Evolutionary conservation across 2,797 vertebrate species (phyloP).

Genomic region (Pristis pectinata): DNA sequence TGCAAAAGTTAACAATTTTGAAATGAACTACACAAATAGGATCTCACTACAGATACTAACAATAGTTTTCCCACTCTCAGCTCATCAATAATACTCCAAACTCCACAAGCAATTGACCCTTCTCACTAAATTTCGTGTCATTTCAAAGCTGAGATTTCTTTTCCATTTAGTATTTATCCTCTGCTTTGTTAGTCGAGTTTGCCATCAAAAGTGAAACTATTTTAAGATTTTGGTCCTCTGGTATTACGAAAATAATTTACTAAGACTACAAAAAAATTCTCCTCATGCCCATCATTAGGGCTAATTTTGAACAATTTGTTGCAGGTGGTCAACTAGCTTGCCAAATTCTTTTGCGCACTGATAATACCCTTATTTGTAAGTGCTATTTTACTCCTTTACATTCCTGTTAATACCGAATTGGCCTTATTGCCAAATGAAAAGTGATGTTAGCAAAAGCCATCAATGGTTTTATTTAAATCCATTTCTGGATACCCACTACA

Average conservation of each 20-base stretch:
- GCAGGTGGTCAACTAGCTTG: neutral
- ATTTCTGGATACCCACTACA: neutral
- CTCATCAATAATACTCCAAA: neutral
- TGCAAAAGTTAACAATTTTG: neutral
- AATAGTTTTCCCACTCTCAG: neutral
- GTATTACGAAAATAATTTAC: neutral
- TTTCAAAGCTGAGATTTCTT: too few species aligned
- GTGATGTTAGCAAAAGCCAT: neutral
- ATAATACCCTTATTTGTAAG: neutral
- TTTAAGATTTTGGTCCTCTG: neutral
- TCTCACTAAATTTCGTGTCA: too few species aligned
- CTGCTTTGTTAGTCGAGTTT: neutral
- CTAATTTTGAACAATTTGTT: neutral
- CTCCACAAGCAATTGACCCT: too few species aligned
- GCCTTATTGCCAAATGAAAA: neutral
- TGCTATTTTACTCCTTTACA: neutral
- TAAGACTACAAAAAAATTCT: neutral
- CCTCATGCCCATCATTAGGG: neutral
- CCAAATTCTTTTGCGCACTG: neutral
- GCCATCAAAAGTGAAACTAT: neutral
- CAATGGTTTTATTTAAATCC: slow-evolving; percentile 3
- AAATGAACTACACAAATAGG: neutral
- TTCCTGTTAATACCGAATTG: neutral
- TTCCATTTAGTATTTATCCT: too few species aligned
- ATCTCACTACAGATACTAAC: neutral